phyloP scores from a whole-genome alignment of 2,888 invertebrate genomes.

The Andrena bicolor region DNA sequence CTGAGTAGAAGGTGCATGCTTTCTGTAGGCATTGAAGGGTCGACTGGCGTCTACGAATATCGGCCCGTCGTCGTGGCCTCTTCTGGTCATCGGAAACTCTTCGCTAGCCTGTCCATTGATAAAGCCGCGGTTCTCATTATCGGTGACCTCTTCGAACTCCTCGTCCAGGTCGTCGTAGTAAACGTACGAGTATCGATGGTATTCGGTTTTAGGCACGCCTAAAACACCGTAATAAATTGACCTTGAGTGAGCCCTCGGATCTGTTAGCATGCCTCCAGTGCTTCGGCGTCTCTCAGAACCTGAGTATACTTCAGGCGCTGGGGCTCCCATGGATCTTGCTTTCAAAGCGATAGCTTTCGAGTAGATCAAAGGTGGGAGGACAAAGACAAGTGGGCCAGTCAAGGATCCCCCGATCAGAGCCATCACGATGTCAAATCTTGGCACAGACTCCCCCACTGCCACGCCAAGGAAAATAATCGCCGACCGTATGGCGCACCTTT shows the following conservation, averaged over 20 bases:
- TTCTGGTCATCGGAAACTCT: conserved; percentile 40
- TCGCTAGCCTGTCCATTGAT: not conserved
- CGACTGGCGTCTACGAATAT: conserved; percentile 73
- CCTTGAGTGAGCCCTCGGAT: conserved; percentile 79
- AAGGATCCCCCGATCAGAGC: conserved; percentile 94
- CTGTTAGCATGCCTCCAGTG: conserved; percentile 53
- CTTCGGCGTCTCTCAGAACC: conserved; percentile 65
- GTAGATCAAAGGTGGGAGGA: conserved; percentile 94
- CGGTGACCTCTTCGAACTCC: conserved; percentile 59
- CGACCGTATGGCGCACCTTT: conserved; percentile 90
- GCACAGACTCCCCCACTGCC: conserved; percentile 92
- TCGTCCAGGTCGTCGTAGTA: conserved; percentile 77
- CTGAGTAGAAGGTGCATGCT: not conserved
- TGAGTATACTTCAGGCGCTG: conserved; percentile 71
- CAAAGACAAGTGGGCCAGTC: conserved; percentile 93
- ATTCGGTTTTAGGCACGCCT: conserved; percentile 38
- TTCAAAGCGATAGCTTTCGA: conserved; percentile 88
- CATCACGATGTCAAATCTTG: conserved; percentile 94
- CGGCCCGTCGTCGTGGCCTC: conserved; percentile 38
- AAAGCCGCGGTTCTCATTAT: conserved; percentile 56
- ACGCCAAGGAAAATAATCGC: conserved; percentile 90
- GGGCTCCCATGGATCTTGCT: conserved; percentile 27
- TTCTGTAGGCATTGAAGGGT: conserved; percentile 46
- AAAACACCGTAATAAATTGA: conserved; percentile 72
- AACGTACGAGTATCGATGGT: conserved; percentile 76